Conservation (phyloP, 2,113 vertebrate genomes). For the Lonchura striata region DNA sequence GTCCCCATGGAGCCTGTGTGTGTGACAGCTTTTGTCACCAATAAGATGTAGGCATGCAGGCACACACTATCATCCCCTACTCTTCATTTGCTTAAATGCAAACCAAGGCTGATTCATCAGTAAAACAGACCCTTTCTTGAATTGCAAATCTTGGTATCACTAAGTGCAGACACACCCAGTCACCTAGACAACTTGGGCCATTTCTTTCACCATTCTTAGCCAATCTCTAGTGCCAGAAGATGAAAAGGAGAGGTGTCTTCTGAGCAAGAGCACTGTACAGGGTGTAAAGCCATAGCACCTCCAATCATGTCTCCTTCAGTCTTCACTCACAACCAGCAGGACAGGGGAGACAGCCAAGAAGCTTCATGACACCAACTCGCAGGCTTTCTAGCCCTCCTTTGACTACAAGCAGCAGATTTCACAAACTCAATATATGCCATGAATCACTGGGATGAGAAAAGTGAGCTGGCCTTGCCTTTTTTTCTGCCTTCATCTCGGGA, state of each 20-base stretch:
- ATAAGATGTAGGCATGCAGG: neutral
- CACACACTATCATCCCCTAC: neutral
- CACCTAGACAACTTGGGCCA: neutral
- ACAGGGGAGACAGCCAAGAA: neutral
- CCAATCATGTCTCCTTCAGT: neutral
- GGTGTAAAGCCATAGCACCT: neutral
- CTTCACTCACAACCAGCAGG: neutral
- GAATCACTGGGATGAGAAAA: neutral
- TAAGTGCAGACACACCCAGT: neutral
- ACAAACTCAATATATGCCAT: neutral
- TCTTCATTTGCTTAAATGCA: neutral
- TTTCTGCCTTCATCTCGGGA: neutral
- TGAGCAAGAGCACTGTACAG: neutral
- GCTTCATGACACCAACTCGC: neutral
- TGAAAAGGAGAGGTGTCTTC: neutral
- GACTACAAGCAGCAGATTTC: neutral
- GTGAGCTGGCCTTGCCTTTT: neutral
- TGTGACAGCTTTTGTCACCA: neutral
- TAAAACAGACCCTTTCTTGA: neutral
- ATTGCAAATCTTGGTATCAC: neutral
- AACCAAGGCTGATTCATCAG: neutral
- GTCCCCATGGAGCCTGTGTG: neutral
- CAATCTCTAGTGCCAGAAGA: neutral
- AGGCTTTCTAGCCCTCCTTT: neutral
- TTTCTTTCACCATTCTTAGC: neutral